Conservation (phyloP, 2,888 invertebrate species). For the Antheraea assamensis region DNA sequence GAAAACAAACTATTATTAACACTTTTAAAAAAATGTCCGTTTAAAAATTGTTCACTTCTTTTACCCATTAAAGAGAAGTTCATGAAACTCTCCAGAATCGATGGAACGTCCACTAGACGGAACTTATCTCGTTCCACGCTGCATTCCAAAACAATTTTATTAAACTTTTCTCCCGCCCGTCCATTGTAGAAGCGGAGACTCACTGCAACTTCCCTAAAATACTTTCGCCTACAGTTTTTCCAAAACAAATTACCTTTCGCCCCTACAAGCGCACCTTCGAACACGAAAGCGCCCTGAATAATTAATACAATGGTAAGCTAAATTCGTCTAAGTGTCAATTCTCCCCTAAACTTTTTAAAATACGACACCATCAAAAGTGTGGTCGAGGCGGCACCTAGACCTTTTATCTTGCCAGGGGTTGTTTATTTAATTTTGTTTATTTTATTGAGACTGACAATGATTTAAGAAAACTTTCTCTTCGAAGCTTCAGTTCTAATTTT, state of each 20-base stretch:
- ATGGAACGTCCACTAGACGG: conserved; percentile 57
- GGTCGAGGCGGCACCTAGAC: conserved; percentile 74
- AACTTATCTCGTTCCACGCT: conserved; percentile 70
- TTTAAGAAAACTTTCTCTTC: conserved; percentile 64
- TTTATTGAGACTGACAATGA: conserved; percentile 79
- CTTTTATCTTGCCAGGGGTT: conserved; percentile 74
- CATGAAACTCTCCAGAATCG: conserved; percentile 53
- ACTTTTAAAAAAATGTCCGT: conserved; percentile 3
- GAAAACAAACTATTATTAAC: conserved; percentile 12
- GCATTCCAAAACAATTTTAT: conserved; percentile 78
- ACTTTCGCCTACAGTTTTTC: conserved; percentile 65
- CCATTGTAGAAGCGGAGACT: conserved; percentile 56
- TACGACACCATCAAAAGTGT: conserved; percentile 78
- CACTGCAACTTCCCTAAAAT: conserved; percentile 71
- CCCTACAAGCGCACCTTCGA: conserved; percentile 74
- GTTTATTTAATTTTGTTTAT: conserved; percentile 79
- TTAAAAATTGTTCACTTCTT: conserved; percentile 27
- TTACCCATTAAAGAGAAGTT: conserved; percentile 29
- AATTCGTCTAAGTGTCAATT: conserved; percentile 80
- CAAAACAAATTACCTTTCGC: conserved; percentile 76
- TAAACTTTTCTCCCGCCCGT: conserved; percentile 67
- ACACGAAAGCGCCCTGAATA: conserved; percentile 78
- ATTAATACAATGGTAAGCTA: conserved; percentile 82
- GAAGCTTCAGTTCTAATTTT: conserved; percentile 50
- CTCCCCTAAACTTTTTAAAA: conserved; percentile 78